phyloP scores from a whole-genome alignment of 2,113 vertebrate species.

The Ceyx cyanopectus region DNA sequence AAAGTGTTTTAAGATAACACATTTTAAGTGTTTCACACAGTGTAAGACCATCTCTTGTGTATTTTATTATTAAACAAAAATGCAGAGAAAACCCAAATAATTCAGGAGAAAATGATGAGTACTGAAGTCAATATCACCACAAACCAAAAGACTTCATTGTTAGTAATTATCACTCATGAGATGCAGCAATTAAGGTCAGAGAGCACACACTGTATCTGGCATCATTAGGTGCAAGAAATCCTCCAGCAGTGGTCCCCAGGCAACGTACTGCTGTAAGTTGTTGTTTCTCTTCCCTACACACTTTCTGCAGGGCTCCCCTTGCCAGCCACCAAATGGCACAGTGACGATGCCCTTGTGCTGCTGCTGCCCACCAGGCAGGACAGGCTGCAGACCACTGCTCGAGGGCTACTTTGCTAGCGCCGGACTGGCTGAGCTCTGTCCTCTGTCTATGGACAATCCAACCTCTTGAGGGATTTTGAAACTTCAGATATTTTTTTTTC shows the following conservation, averaged over 20 bases:
- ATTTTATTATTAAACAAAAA: not conserved
- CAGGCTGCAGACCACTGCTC: not conserved
- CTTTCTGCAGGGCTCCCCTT: not conserved
- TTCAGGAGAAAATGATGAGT: not conserved
- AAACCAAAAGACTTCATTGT: not conserved
- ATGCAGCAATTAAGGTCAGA: not conserved
- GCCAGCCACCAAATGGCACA: fast-evolving
- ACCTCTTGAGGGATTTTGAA: not conserved
- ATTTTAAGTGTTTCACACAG: not conserved
- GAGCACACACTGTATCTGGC: not conserved
- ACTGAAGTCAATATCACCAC: not conserved
- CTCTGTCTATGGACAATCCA: conserved; percentile 24
- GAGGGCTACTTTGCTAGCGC: not conserved
- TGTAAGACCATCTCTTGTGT: not conserved
- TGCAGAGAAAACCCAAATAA: not conserved
- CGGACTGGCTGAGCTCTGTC: not conserved
- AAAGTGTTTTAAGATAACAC: not conserved
- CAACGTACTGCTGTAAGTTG: not conserved
- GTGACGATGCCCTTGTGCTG: fast-evolving
- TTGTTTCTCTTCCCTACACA: no score
- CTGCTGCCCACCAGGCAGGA: not conserved
- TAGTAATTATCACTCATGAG: not conserved
- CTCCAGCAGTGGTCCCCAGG: not conserved
- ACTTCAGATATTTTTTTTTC: not conserved
- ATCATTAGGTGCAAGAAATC: not conserved